Percentiles rank a stretch among this genome's conserved stretches.
Conservation (phyloP, 1,140 invertebrate species). For the Formica exsecta region DNA sequence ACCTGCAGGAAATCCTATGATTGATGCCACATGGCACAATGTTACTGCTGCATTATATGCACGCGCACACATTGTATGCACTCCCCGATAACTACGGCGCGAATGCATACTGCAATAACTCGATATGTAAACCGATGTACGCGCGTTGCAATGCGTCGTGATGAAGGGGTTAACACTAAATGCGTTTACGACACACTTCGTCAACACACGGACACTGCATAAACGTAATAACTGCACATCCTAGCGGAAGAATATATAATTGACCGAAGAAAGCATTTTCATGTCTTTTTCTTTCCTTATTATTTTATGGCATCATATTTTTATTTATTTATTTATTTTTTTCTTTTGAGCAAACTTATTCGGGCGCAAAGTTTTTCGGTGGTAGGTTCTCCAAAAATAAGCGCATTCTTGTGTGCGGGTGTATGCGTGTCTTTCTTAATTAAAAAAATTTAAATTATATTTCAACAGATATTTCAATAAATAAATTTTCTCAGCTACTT, state of each 20-base stretch:
- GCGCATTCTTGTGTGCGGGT: background rate
- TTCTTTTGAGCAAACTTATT: background rate
- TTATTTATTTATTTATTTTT: background rate
- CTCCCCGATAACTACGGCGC: constrained; percentile 59
- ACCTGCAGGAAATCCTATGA: constrained; percentile 70
- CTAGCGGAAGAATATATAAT: background rate
- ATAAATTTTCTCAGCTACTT: background rate
- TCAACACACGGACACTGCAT: background rate
- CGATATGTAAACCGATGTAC: constrained; percentile 64
- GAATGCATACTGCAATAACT: constrained; percentile 67
- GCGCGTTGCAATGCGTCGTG: background rate
- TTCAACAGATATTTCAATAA: background rate
- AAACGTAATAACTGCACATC: background rate
- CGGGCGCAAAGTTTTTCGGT: background rate
- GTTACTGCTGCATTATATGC: constrained; percentile 63
- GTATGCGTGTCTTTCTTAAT: background rate
- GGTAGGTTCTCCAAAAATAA: background rate
- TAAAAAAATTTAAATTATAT: background rate
- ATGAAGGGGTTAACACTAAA: constrained; percentile 22
- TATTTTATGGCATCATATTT: too few relatives aligned
- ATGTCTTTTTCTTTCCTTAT: background rate
- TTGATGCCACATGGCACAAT: constrained; percentile 69
- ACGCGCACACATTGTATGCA: constrained; percentile 54
- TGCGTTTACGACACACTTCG: constrained; percentile 24
- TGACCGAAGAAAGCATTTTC: background rate